A percentile compares a stretch with the other conserved stretches of the same genome.
Evolutionary conservation across 2,113 vertebrate genomes (phyloP).

Genomic region (Phycodurus eques): DNA sequence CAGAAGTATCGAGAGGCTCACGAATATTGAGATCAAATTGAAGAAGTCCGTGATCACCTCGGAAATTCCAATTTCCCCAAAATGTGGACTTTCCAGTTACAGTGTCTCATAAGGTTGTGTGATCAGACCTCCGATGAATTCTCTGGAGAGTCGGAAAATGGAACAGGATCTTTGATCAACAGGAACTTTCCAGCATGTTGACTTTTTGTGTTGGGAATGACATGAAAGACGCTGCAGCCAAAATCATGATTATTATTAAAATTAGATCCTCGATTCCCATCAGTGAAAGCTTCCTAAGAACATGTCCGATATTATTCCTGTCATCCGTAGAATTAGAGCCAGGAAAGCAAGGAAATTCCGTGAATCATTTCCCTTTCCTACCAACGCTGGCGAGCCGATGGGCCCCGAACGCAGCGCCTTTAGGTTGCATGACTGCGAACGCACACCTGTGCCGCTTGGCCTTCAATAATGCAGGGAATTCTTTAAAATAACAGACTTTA

Average conservation of each 20-base stretch:
- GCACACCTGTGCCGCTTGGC: not conserved
- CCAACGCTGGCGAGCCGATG: not conserved
- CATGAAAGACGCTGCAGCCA: not conserved
- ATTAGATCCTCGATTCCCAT: too few species aligned
- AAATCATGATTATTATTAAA: not conserved
- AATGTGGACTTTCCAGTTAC: too few species aligned
- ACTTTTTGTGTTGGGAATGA: not conserved
- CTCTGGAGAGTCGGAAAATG: not conserved
- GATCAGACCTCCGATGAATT: too few species aligned
- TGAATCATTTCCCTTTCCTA: not conserved
- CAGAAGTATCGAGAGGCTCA: not conserved
- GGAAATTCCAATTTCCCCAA: too few species aligned
- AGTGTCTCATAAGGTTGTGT: too few species aligned
- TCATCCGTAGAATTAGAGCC: not conserved
- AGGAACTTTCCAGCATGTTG: not conserved
- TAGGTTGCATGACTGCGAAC: not conserved
- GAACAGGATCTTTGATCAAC: not conserved
- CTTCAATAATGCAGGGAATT: conserved; percentile 32
- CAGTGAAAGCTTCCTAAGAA: not conserved
- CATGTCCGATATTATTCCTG: not conserved
- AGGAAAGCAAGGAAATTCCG: not conserved
- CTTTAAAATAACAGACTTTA: conserved; percentile 40
- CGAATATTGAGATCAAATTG: not conserved
- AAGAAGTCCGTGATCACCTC: not conserved
- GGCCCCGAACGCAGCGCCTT: not conserved